These are phyloP conservation scores for Eulithis testata DNA, from an alignment of 2,888 invertebrate species.

Conservation along the genomic window DNA sequence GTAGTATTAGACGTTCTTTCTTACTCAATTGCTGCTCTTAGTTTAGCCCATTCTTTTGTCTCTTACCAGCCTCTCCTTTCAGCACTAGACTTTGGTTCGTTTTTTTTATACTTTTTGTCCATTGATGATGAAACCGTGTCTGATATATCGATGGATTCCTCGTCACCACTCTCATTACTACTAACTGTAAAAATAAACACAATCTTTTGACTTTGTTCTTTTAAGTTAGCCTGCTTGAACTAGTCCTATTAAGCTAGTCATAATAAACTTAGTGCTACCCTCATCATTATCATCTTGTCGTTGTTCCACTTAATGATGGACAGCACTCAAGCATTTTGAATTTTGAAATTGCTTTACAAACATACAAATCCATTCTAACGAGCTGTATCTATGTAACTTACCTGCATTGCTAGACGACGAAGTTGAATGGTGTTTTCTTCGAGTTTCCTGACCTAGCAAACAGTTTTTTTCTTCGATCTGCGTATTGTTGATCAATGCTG, in stretches of 20 bases:
- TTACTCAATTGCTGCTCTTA: too few relatives aligned
- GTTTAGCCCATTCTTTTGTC: too few relatives aligned
- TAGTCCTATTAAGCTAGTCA: too few relatives aligned
- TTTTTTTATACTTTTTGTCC: slow-evolving; percentile 10
- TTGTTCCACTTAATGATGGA: too few relatives aligned
- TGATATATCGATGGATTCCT: slow-evolving; percentile 39
- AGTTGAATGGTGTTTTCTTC: slow-evolving; percentile 40
- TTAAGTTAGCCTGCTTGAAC: too few relatives aligned
- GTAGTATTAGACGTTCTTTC: too few relatives aligned
- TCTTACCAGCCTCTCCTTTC: slow-evolving; percentile 66
- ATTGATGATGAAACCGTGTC: slow-evolving; percentile 30
- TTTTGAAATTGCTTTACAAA: too few relatives aligned
- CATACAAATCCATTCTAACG: too few relatives aligned
- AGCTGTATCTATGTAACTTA: too few relatives aligned
- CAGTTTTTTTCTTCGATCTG: slow-evolving; percentile 21
- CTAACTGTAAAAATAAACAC: slow-evolving; percentile 10
- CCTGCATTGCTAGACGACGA: slow-evolving; percentile 39
- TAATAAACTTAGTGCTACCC: too few relatives aligned
- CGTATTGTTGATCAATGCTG: slow-evolving; percentile 25
- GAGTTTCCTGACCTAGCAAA: slow-evolving; percentile 21
- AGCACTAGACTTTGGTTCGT: slow-evolving; percentile 48
- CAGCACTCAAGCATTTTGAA: too few relatives aligned
- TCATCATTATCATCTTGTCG: too few relatives aligned
- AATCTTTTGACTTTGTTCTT: neutral
- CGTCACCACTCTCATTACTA: slow-evolving; percentile 7